Evolutionary conservation across 2,113 vertebrate genomes (phyloP).

Genomic region (Panurus biarmicus): DNA sequence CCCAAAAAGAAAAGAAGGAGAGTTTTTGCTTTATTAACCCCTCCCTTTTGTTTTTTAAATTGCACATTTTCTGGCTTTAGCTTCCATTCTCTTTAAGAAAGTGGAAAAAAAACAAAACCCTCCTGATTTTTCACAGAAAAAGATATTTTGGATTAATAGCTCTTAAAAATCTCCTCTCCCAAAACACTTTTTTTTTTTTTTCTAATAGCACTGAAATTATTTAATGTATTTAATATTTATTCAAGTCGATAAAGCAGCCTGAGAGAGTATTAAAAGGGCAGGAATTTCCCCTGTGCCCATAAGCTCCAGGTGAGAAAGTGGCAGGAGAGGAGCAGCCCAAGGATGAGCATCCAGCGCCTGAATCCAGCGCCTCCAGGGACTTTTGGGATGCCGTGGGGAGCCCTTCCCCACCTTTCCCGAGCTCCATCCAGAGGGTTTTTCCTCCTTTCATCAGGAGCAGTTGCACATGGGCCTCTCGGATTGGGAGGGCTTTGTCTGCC

Average conservation of each 20-base stretch:
- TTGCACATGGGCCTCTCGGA: neutral
- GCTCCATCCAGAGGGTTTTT: neutral
- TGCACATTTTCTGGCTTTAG: neutral
- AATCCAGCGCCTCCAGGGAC: too few relatives aligned
- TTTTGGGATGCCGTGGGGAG: neutral
- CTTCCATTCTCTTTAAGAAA: neutral
- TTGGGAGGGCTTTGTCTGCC: neutral
- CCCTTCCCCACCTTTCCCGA: neutral
- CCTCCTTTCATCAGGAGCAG: neutral
- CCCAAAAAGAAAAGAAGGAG: neutral
- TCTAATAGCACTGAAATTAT: neutral
- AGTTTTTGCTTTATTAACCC: neutral
- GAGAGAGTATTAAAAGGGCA: neutral
- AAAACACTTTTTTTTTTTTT: neutral
- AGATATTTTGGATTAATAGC: neutral
- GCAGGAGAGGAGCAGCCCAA: neutral
- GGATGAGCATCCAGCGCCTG: neutral
- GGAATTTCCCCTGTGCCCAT: neutral
- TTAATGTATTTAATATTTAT: neutral
- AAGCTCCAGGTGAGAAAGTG: neutral
- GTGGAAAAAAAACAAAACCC: neutral
- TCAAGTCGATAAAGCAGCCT: neutral
- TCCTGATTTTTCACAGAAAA: neutral
- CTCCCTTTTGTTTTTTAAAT: neutral
- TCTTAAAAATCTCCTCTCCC: neutral